Base-by-base conservation (phyloP, 2,888 invertebrate genomes). In the Stenichneumon culpator region DNA sequence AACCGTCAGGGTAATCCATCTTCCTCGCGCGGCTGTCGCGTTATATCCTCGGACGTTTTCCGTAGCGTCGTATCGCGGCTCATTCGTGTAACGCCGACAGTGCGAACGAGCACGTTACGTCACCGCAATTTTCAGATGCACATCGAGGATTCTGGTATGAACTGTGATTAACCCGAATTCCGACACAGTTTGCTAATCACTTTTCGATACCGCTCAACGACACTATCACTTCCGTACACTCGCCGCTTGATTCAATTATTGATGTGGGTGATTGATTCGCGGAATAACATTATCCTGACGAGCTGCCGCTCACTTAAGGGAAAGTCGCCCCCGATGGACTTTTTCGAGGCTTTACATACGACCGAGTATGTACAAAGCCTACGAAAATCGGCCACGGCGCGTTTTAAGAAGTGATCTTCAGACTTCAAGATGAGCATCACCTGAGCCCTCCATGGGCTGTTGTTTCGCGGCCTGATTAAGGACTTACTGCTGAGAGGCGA, bases 1-100 rank as follows among this genome's bases (percentile, higher is more conserved):
- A 73, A 19, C 3, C 60, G 52, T 72, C 39, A 52, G 65, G 65
- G 82, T 65, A 75, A 84, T 84, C 79, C 79, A 82, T 84, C 84
- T 84, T 84, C 79, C 79, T 84, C 84, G 32, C 68, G 69, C 36
- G 52, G 1, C 70, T 60, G 72, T 72, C 80, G 60, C 54, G 63
- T 79, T 67, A 16, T 4, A 82, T n/a, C 82, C 36, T 74, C 78
- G 68, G 77, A 75, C 39, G 78, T 69, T 81, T 78, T 69, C 57
- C 50, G 50, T 22, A 19, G n/a, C 68, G 36, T 69, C 77, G 75
- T 44, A 70, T 32, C 75, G 72, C 50, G 22, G 16, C 57, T 70
- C 67, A 36, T 36, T 50, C 70, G 28, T 22, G 19, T 63, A 65
- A 36, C 68, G 36, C 39, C 47, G 67, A 75, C 47, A 60, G 80